Conservation (phyloP, 2,888 invertebrate genomes). For the Lysandra coridon region DNA sequence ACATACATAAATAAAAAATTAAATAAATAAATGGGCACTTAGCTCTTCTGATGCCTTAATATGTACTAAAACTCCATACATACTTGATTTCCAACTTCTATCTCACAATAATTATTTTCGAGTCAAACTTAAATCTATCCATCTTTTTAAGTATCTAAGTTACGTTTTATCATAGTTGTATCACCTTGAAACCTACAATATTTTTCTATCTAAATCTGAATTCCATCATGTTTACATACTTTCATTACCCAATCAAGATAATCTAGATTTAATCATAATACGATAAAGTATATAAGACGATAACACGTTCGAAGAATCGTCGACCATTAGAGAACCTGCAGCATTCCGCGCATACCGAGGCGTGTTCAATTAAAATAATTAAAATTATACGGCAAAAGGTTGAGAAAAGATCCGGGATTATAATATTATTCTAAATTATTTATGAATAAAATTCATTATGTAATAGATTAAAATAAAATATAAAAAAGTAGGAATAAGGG, state of each 20-base stretch:
- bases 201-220: background rate
- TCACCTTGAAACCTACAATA: background rate
- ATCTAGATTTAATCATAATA: background rate
- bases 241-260: background rate
- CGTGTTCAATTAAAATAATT: constrained; percentile 37
- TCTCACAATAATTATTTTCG: too few species aligned
- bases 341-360: constrained; percentile 34
- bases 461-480: background rate
- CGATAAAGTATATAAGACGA: background rate
- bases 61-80: too few species aligned
- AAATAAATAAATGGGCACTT: too few species aligned
- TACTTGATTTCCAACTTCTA: too few species aligned
- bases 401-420: constrained; percentile 40
- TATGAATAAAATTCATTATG: background rate
- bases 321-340: constrained; percentile 23
- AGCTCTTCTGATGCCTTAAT: too few species aligned
- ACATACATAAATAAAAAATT: too few species aligned
- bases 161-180: too few species aligned
- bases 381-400: constrained; percentile 34
- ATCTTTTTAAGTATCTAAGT: too few species aligned
- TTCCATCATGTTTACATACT: background rate
- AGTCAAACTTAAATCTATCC: too few species aligned
- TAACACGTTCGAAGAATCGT: constrained; percentile 9
- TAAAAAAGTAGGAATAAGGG: background rate
- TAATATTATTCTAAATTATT: background rate